These are phyloP conservation scores for Premnoplex brunnescens DNA, from an alignment of 2,797 vertebrate species.

Conservation along the genomic window DNA sequence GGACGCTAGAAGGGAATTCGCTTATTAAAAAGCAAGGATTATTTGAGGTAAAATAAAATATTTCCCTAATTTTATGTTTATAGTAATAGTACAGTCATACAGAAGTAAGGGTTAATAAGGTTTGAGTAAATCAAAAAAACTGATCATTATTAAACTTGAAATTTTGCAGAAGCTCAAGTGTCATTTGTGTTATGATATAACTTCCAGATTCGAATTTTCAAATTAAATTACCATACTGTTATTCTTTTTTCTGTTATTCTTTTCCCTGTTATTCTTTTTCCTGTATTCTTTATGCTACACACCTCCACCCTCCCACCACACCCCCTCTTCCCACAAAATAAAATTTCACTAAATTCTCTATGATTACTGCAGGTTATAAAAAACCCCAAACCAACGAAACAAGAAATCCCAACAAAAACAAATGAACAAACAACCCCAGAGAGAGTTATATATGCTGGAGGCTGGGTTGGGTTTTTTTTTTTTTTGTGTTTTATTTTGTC, in stretches of 20 bases:
- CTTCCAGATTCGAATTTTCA: not conserved
- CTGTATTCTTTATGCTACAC: not conserved
- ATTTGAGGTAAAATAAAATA: slow-evolving; percentile 86
- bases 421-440: not conserved
- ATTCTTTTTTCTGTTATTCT: not conserved
- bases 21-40: slow-evolving; percentile 96
- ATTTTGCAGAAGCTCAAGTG: not conserved
- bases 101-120: not conserved
- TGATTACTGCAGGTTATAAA: not conserved
- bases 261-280: not conserved
- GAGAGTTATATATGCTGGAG: not conserved
- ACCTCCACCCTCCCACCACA: not conserved
- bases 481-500: not conserved
- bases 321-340: not conserved
- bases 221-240: not conserved
- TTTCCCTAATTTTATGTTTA: not conserved
- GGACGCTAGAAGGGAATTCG: slow-evolving; percentile 90
- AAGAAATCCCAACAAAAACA: not conserved
- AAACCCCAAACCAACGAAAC: not conserved
- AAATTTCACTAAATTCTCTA: not conserved
- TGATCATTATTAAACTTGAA: not conserved
- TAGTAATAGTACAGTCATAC: not conserved
- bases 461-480: not conserved
- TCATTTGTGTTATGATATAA: not conserved
- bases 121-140: not conserved